A percentile compares a stretch with the other conserved stretches of the same genome.
These are phyloP conservation scores for Ia io DNA, from an alignment of 2,113 vertebrate species.

Conservation along the genomic window DNA sequence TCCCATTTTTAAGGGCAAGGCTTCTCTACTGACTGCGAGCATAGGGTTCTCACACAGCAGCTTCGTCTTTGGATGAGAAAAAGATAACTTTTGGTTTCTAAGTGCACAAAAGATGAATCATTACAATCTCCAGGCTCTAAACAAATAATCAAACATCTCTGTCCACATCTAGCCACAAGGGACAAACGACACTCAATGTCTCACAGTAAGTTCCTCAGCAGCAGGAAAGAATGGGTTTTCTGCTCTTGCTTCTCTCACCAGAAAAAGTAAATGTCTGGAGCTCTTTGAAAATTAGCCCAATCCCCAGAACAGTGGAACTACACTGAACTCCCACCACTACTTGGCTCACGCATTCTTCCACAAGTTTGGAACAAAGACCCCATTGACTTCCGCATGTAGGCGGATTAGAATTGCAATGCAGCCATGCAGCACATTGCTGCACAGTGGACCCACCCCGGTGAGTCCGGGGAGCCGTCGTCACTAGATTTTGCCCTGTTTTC, in stretches of 20 bases:
- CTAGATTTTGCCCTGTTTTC: neutral
- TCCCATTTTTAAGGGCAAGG: slow-evolving; percentile 7
- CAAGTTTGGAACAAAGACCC: slow-evolving; percentile 85
- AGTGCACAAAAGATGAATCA: neutral
- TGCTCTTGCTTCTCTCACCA: neutral
- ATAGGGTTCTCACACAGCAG: neutral
- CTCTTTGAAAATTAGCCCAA: slow-evolving; percentile 70
- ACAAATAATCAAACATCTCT: neutral
- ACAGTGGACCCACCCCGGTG: slow-evolving; percentile 67
- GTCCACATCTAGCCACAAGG: neutral
- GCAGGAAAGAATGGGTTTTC: neutral
- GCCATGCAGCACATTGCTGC: slow-evolving; percentile 72
- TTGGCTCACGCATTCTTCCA: slow-evolving; percentile 91
- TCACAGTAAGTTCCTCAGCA: neutral
- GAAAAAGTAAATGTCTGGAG: slow-evolving; percentile 73
- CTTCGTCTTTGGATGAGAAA: neutral
- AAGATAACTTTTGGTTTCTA: neutral
- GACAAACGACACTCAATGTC: rapidly evolving
- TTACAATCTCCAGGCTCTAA: neutral
- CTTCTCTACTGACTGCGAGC: neutral
- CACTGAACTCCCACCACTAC: slow-evolving; percentile 85
- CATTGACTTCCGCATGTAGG: slow-evolving; percentile 88
- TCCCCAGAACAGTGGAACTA: slow-evolving; percentile 65
- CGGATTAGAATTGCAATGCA: slow-evolving; percentile 65
- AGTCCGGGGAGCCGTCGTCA: slow-evolving; percentile 54